Evolutionary conservation across 2,888 invertebrate species (phyloP).

Genomic region (Bellardia bayeri): DNA sequence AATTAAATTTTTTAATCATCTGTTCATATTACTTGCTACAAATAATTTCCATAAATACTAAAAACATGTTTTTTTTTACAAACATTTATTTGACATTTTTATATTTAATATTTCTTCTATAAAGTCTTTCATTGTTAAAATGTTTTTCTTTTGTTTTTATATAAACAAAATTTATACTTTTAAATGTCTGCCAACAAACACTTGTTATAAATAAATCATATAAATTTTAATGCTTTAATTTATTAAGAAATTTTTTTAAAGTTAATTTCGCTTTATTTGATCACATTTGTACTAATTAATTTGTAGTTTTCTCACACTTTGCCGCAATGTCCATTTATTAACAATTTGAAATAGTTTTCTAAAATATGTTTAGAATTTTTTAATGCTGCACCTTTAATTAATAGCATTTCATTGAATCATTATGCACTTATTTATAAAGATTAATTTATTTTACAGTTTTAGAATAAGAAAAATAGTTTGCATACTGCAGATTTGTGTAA

Average conservation of each 20-base stretch:
- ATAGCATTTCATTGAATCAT: background rate
- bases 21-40: background rate
- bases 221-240: background rate
- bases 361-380: background rate
- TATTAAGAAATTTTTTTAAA: background rate
- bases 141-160: background rate
- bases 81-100: no score
- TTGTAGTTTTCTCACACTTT: constrained; percentile 11
- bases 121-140: background rate
- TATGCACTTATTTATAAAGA: background rate
- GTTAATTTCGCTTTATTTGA: background rate
- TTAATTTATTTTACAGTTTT: no score
- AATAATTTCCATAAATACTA: background rate
- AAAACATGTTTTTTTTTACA: background rate
- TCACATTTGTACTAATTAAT: background rate
- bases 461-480: no score
- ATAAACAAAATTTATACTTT: background rate
- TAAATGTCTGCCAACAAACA: background rate
- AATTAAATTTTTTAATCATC: background rate
- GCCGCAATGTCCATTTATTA: constrained; percentile 10
- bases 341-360: constrained; percentile 4
- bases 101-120: background rate
- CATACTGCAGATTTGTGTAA: no score
- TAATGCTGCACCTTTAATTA: constrained; percentile 5
- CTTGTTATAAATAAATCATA: constrained; percentile 9